Conservation (phyloP, 30 jellyfish, hydroid and myxozoan species). For the Hydractinia echinata region DNA sequence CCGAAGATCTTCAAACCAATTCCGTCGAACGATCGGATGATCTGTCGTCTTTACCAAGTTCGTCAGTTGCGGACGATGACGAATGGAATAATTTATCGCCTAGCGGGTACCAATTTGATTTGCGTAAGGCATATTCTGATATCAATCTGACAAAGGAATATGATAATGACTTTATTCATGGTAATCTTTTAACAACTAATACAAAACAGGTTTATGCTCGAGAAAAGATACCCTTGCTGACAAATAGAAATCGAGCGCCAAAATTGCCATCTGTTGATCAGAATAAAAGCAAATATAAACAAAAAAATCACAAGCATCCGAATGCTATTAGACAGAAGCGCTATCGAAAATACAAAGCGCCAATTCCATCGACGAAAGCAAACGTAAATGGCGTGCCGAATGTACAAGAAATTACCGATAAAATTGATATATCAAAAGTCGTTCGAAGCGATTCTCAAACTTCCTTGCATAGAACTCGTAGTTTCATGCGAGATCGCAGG, state of each 20-base stretch:
- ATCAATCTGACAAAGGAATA: too few species aligned
- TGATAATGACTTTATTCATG: too few species aligned
- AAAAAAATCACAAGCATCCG: too few species aligned
- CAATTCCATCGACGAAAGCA: not conserved
- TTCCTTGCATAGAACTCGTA: not conserved
- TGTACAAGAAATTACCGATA: not conserved
- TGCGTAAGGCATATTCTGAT: too few species aligned
- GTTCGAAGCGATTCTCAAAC: not conserved
- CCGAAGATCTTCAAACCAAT: too few species aligned
- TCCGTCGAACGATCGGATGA: not conserved
- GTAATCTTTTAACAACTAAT: too few species aligned
- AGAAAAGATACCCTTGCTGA: too few species aligned
- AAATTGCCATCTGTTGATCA: too few species aligned
- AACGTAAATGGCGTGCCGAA: not conserved
- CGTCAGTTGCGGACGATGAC: conserved; percentile 1
- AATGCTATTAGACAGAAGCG: not conserved
- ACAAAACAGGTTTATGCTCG: too few species aligned
- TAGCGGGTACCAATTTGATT: not conserved
- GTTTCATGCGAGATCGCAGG: not conserved
- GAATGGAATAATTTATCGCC: not conserved
- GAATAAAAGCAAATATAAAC: too few species aligned
- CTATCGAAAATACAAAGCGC: conserved; percentile 2
- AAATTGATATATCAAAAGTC: not conserved
- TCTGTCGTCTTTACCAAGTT: not conserved
- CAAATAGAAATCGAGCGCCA: too few species aligned